phyloP scores from a whole-genome alignment of 1,140 invertebrate genomes.

The Anagrus nilaparvatae region DNA sequence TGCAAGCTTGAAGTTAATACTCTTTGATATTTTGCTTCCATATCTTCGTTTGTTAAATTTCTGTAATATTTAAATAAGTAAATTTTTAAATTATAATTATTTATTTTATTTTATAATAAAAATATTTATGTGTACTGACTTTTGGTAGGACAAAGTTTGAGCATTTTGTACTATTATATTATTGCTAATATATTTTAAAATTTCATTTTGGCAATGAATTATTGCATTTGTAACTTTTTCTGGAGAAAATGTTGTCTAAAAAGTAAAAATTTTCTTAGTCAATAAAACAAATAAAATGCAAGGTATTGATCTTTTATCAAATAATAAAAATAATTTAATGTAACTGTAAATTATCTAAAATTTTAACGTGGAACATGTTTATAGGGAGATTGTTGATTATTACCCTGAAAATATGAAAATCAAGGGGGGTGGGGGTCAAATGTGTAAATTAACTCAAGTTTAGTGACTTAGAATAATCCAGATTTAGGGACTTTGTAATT shows the following conservation, averaged over 20 bases:
- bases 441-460: no score
- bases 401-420: no score
- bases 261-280: no score
- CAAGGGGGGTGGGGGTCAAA: no score
- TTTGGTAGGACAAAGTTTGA: no score
- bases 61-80: slow-evolving; percentile 22
- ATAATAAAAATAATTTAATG: background rate
- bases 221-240: slow-evolving; percentile 62
- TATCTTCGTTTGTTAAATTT: slow-evolving; percentile 53
- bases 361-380: no score
- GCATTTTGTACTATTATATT: slow-evolving; percentile 60
- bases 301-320: no score
- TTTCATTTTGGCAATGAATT: slow-evolving; percentile 65
- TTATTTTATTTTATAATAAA: slow-evolving; percentile 19
- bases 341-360: background rate
- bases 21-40: slow-evolving; percentile 60
- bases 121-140: slow-evolving; percentile 20
- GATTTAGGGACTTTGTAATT: no score
- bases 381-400: no score
- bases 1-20: slow-evolving; percentile 57
- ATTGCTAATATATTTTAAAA: slow-evolving; percentile 58
- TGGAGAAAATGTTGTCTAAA: slow-evolving; percentile 56
- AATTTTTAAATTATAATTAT: background rate
- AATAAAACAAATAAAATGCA: no score
- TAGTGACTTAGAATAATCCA: no score